Percentiles rank a stretch among this genome's conserved stretches.
phyloP scores from a whole-genome alignment of 2,888 invertebrate genomes.

The Eumacrocentrus americanus region DNA sequence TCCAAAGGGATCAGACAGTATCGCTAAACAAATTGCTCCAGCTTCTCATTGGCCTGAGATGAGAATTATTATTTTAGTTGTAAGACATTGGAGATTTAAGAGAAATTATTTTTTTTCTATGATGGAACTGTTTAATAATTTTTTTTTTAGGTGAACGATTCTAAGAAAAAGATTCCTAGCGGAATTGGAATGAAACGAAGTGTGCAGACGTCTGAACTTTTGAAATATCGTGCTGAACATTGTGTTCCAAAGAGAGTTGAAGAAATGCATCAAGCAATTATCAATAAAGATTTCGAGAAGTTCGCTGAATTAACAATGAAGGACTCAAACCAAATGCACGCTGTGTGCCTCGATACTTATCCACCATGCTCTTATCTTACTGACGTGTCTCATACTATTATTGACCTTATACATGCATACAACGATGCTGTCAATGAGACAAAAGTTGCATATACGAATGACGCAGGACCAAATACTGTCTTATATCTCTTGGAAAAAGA shows the following conservation, averaged over 20 bases:
- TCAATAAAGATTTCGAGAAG: slow-evolving; percentile 73
- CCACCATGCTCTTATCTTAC: slow-evolving; percentile 95
- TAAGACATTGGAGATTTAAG: too few species aligned
- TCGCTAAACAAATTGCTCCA: slow-evolving; percentile 76
- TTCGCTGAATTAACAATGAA: slow-evolving; percentile 96
- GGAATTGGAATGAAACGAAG: slow-evolving; percentile 87
- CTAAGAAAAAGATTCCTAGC: slow-evolving; percentile 83
- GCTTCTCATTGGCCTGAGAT: slow-evolving; percentile 88
- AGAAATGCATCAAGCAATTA: slow-evolving; percentile 70
- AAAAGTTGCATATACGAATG: slow-evolving; percentile 94
- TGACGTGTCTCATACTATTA: slow-evolving; percentile 81
- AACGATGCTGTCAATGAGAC: slow-evolving; percentile 72
- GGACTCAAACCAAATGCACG: slow-evolving; percentile 98
- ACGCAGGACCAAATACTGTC: slow-evolving; percentile 98
- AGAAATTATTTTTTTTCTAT: slow-evolving; percentile 3
- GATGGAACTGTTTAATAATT: too few species aligned
- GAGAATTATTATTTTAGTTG: slow-evolving; percentile 86
- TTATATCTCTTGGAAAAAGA: slow-evolving; percentile 81
- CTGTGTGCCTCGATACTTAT: slow-evolving; percentile 88
- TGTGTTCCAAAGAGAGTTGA: slow-evolving; percentile 76
- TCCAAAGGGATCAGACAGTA: slow-evolving; percentile 75
- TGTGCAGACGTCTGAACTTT: slow-evolving; percentile 80
- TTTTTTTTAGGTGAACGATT: slow-evolving; percentile 69
- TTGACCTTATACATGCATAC: slow-evolving; percentile 80
- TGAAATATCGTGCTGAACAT: slow-evolving; percentile 74